Base-by-base conservation (phyloP, 2,113 vertebrate species). In the Brachypodius melanocephalos region DNA sequence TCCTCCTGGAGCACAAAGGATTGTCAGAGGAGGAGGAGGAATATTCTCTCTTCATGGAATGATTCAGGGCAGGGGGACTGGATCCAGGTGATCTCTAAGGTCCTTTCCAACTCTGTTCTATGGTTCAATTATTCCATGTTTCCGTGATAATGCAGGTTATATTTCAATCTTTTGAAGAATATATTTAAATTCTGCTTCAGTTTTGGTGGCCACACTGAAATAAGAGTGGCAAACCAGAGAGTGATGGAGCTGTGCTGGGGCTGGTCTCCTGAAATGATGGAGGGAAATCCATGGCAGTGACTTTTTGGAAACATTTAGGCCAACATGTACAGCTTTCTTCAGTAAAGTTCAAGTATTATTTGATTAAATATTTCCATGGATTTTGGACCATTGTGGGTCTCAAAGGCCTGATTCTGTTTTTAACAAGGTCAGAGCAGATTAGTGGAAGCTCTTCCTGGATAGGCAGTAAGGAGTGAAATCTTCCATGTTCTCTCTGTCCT, bases 231-330 rank as follows among this genome's bases (percentile, higher is more conserved):
- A 52, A 85, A 73, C 36, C 38, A 51, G 19, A 12, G 9, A 48
- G 49, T 0, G 6, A 78, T 42, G 72, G 34, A 76, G 43, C 62
- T n/a, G 8, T 52, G 38, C 92, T 31, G 32, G 8, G 28, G 10
- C 38, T 69, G 42, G 49, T 18, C 2, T 93, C 42, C 68, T 0
- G 0, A 88, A 71, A 49, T n/a, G 24, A 22, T 8, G 31, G 3
- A 8, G 15, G 7, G 3, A 78, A 82, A 77, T 26, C 43, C 10
- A 28, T 2, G 51, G 17, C 54, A 51, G 20, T 16, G 71, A 31
- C 26, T 85, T 80, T 80, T 32, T 52, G 42, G 34, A 83, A 85
- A 51, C 3, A 48, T 73, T 95, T 24, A 54, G 42, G 17, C 58
- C 45, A 73, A 49, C 24, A 16, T 66, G 69, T 48, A 49, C 16